These are phyloP conservation scores for Manis crassicaudata DNA, from an alignment of 2,797 vertebrate species.

Conservation along the genomic window DNA sequence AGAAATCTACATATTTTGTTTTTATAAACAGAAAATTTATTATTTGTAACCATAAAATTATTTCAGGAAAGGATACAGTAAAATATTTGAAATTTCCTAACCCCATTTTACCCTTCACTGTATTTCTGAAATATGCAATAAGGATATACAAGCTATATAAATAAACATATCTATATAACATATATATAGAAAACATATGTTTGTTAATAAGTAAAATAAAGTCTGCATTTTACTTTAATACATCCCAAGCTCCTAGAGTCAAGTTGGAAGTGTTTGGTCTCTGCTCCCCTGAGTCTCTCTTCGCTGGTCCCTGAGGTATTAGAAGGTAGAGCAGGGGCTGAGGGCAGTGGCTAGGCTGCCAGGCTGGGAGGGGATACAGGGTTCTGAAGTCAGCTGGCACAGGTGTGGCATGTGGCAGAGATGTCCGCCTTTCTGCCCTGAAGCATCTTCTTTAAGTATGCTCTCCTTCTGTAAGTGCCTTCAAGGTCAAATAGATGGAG, in stretches of 20 bases:
- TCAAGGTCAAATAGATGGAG: fast-evolving
- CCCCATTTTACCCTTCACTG: not conserved
- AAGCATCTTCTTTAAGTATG: not conserved
- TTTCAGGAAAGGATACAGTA: not conserved
- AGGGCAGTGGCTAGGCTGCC: not conserved
- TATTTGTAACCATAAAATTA: not conserved
- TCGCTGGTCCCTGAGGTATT: not conserved
- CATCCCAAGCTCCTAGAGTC: not conserved
- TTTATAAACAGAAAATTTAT: not conserved
- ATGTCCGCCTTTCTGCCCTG: not conserved
- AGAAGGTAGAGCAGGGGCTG: not conserved
- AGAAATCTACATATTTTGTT: not conserved
- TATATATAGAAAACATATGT: not conserved
- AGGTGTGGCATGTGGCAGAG: not conserved
- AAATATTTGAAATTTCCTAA: not conserved
- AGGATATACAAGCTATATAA: not conserved
- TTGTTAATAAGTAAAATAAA: not conserved
- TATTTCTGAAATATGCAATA: not conserved
- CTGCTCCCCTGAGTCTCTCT: not conserved
- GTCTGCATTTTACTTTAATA: not conserved
- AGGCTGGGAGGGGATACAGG: not conserved
- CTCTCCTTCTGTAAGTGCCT: not conserved
- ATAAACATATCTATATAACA: not conserved
- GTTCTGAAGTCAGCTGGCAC: not conserved
- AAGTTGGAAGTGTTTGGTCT: not conserved